Percentiles rank a stretch among this genome's conserved stretches.
phyloP scores from a whole-genome alignment of 2,888 invertebrate species.

The Rhimphoctona megacephalus region DNA sequence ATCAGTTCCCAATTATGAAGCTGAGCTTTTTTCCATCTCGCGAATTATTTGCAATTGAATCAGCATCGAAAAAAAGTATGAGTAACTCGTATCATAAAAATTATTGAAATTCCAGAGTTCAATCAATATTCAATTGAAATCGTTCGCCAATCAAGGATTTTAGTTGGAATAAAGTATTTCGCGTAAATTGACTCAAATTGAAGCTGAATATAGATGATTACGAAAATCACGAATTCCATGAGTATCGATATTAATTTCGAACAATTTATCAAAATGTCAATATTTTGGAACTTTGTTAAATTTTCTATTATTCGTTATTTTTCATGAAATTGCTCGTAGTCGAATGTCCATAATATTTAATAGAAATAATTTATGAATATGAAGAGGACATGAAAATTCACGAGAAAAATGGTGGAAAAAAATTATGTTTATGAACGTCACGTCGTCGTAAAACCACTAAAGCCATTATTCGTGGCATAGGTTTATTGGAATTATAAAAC shows the following conservation, averaged over 20 bases:
- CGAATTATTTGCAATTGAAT: neutral
- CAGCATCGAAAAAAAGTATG: neutral
- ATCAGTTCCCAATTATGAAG: neutral
- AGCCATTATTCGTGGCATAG: constrained; percentile 52
- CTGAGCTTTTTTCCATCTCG: neutral
- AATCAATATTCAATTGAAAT: neutral
- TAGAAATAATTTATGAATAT: neutral
- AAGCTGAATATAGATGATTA: neutral
- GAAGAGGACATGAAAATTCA: neutral
- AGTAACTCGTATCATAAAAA: neutral
- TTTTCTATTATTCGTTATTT: neutral
- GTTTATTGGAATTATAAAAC: constrained; percentile 60
- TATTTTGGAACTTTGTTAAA: neutral
- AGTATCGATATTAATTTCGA: neutral
- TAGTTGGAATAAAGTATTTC: neutral
- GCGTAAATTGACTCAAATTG: neutral
- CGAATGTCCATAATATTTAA: neutral
- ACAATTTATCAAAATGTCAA: neutral
- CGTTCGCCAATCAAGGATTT: no score
- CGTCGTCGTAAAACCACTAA: constrained; percentile 49
- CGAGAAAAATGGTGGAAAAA: neutral
- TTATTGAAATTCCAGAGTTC: neutral
- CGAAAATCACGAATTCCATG: neutral
- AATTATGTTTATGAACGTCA: constrained; percentile 49
- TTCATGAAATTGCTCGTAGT: neutral